phyloP scores from a whole-genome alignment of 2,797 vertebrate genomes.

The Lithobates sylvaticus region DNA sequence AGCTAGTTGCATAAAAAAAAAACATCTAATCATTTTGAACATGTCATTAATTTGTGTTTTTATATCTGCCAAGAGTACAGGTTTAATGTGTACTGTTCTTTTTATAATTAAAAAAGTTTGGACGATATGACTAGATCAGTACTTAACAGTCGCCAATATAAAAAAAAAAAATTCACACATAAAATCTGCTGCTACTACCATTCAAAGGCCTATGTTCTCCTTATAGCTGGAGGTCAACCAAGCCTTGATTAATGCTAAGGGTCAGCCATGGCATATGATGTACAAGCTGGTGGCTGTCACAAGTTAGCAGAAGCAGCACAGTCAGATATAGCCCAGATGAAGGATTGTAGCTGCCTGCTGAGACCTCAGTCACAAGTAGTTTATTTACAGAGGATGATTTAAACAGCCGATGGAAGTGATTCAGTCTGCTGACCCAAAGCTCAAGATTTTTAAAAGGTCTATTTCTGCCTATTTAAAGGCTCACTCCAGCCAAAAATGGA shows the following conservation, averaged over 20 bases:
- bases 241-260: background rate
- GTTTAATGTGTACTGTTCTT: too few relatives aligned
- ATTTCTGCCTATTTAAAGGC: too few relatives aligned
- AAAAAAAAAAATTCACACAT: too few relatives aligned
- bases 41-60: too few relatives aligned
- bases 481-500: too few relatives aligned
- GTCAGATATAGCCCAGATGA: background rate
- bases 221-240: conserved; percentile 6
- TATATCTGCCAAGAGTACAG: too few relatives aligned
- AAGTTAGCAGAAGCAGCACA: background rate
- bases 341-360: background rate
- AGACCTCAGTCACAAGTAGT: background rate
- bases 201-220: background rate
- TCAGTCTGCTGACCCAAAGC: background rate
- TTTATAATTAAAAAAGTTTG: too few relatives aligned
- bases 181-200: too few relatives aligned
- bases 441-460: background rate
- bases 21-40: too few relatives aligned
- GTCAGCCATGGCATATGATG: background rate
- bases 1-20: too few relatives aligned
- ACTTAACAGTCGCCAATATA: too few relatives aligned
- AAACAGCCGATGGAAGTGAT: background rate
- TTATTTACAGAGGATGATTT: background rate
- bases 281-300: conserved; percentile 13
- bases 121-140: too few relatives aligned